phyloP scores from a whole-genome alignment of 2,797 vertebrate species.

The Aphelocoma californica region DNA sequence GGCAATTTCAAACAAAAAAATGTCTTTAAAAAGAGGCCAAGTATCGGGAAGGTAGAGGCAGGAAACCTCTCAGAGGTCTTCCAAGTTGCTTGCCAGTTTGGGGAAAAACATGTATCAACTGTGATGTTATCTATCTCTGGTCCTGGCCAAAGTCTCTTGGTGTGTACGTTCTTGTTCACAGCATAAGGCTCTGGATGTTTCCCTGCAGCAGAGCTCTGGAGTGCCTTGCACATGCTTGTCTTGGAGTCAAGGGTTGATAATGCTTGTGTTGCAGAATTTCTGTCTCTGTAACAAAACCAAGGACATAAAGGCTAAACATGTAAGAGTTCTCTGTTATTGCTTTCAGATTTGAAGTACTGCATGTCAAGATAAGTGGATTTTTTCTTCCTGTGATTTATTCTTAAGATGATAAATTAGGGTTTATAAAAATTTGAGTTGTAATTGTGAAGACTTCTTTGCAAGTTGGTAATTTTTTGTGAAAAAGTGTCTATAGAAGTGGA shows the following conservation, averaged over 20 bases:
- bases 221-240: background rate
- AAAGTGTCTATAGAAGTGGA: background rate
- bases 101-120: background rate
- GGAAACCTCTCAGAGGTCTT: background rate
- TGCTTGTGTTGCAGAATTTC: background rate
- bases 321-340: background rate
- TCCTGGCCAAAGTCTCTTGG: background rate
- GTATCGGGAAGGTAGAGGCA: background rate
- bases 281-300: background rate
- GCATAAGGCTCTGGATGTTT: background rate
- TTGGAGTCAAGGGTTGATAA: background rate
- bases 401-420: background rate
- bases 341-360: background rate
- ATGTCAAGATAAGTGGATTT: background rate
- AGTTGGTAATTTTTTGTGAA: background rate
- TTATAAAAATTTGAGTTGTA: background rate
- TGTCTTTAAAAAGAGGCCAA: background rate
- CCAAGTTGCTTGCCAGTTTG: background rate
- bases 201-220: background rate
- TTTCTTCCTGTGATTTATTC: background rate
- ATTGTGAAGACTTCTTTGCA: background rate
- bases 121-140: background rate
- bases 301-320: background rate
- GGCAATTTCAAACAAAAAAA: background rate
- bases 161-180: background rate